Evolutionary conservation across 2,113 vertebrate species (phyloP).

Genomic region (Micronisus gabar): DNA sequence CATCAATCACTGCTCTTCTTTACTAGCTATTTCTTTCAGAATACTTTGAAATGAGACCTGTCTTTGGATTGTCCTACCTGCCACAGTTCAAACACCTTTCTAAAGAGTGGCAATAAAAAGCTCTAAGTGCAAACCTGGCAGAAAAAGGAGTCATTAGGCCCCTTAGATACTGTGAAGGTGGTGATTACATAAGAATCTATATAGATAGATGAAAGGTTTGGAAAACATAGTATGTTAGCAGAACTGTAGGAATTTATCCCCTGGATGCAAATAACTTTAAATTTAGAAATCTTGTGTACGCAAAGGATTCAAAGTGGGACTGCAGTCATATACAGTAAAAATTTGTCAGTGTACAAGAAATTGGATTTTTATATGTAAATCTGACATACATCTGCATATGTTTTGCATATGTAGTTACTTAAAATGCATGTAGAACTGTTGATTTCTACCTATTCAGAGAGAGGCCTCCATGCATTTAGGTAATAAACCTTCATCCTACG

Average conservation of each 20-base stretch:
- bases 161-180: constrained; percentile 23
- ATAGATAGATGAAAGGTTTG: constrained; percentile 62
- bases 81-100: constrained; percentile 77
- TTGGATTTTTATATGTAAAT: neutral
- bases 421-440: neutral
- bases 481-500: neutral
- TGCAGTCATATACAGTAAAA: neutral
- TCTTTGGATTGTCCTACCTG: constrained; percentile 75
- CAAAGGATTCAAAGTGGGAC: neutral
- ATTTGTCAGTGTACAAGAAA: neutral
- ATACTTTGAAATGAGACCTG: constrained; percentile 74
- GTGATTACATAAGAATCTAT: constrained; percentile 31
- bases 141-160: constrained; percentile 73
- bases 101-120: constrained; percentile 79
- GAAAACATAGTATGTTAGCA: constrained; percentile 61
- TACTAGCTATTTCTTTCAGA: constrained; percentile 69
- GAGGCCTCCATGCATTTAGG: neutral
- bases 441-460: neutral
- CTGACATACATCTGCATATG: neutral
- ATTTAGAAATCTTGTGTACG: constrained; percentile 45
- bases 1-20: constrained; percentile 64
- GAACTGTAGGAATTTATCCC: constrained; percentile 41
- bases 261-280: constrained; percentile 65
- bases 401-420: neutral
- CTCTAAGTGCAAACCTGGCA: constrained; percentile 74